Conservation (phyloP, 1,140 invertebrate genomes). For the Platorchestia sp. region DNA sequence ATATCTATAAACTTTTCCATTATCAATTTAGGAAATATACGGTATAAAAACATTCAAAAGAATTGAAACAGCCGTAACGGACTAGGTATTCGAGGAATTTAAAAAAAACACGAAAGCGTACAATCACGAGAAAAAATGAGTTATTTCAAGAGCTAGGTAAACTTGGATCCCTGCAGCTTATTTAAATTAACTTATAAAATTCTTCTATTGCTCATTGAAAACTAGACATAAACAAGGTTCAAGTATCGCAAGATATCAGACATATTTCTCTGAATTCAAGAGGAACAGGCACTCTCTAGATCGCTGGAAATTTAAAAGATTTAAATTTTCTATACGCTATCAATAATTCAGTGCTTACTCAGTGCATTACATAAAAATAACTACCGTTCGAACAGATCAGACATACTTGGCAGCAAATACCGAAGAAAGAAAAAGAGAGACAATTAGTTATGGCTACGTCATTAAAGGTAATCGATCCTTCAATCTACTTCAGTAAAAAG, state of each 20-base stretch:
- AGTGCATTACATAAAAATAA: not conserved
- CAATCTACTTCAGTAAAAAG: not conserved
- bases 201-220: not conserved
- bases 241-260: not conserved
- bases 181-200: not conserved
- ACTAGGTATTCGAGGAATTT: not conserved
- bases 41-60: not conserved
- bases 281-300: not conserved
- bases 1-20: not conserved
- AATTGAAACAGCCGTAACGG: not conserved
- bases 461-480: not conserved
- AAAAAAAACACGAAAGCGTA: not conserved
- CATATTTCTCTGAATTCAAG: not conserved
- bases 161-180: not conserved
- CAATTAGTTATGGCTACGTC: not conserved
- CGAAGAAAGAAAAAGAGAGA: not conserved
- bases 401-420: not conserved
- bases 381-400: not conserved
- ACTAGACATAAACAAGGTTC: not conserved
- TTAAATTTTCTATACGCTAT: not conserved
- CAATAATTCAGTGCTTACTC: not conserved
- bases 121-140: not conserved
- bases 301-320: not conserved
- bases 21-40: not conserved
- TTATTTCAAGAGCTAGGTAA: not conserved